phyloP scores from a whole-genome alignment of 2,888 invertebrate genomes.

The Polyploca ridens region DNA sequence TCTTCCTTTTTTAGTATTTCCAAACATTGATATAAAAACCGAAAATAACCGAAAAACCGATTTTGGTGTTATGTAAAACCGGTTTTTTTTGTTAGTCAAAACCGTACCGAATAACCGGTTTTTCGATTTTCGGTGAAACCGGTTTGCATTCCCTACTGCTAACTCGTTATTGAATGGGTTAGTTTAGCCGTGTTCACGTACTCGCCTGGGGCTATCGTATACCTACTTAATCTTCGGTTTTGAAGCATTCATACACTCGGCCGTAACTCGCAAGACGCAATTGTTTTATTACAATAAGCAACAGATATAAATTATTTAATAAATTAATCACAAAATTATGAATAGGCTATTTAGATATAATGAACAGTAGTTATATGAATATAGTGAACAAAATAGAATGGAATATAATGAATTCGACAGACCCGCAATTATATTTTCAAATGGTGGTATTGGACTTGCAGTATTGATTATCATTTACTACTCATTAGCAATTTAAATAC shows the following conservation, averaged over 20 bases:
- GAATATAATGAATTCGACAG: not conserved
- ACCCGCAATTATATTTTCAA: not conserved
- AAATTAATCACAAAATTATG: not conserved
- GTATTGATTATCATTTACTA: slow-evolving; percentile 25
- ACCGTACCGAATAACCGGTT: too few species aligned
- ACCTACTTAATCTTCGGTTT: slow-evolving; percentile 44
- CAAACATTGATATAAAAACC: too few species aligned
- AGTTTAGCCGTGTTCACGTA: slow-evolving; percentile 37
- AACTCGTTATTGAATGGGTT: slow-evolving; percentile 56
- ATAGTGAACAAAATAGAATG: not conserved
- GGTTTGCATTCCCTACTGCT: too few species aligned
- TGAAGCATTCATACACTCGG: slow-evolving; percentile 49
- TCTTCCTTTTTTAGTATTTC: too few species aligned
- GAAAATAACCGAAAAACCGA: too few species aligned
- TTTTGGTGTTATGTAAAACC: too few species aligned
- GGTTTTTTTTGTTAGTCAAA: too few species aligned
- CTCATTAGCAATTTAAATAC: slow-evolving; percentile 43
- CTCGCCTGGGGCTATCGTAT: slow-evolving; percentile 39
- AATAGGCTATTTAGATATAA: not conserved
- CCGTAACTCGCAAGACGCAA: slow-evolving; percentile 20
- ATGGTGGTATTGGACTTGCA: not conserved
- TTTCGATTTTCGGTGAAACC: too few species aligned
- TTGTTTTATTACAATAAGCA: slow-evolving; percentile 21
- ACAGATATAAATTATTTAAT: slow-evolving; percentile 8
- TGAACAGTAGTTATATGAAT: not conserved